Base-by-base conservation (phyloP, 2,888 invertebrate genomes). In the Onthophagus sagittarius region DNA sequence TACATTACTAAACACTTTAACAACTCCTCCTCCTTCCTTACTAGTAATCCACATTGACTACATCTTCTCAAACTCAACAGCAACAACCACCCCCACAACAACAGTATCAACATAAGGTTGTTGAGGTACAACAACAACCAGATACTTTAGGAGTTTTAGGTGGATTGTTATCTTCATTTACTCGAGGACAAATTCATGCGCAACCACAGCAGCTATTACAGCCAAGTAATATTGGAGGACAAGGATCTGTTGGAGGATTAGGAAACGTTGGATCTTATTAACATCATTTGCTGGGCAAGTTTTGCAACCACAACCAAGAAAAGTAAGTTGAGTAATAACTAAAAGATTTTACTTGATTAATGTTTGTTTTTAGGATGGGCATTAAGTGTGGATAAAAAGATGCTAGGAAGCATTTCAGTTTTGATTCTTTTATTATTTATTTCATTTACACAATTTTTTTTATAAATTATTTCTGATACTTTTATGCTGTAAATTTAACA, bases 221-320 rank as follows among this genome's bases (percentile, higher is more conserved):
- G 63, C 74, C 76, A 31, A 74, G 75, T 15, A 74, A 77, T 31
- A 71, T 79, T 7, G 78, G 78, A 6, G 79, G 79, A 14, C 77
- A 82, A 64, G 82, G 81, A 62, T 82, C 83, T 14, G 75, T 83
- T 23, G 84, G 84, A 53, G 83, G 83, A 14, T 76, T 85, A 11
- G 85, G 85, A 15, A 83, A 83, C 75, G 80, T 85, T 74, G 83
- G 84, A 15, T 82, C 83, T 11, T 85, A 69, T 78, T 85, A 67
- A 77, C 79, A 63, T 80, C 79, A 73, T 79, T 84, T 63, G 84
- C 84, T 15, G 82, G 83, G 13, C 78, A 81, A 64, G 76, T 84
- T 9, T 75, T 84, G 13, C 71, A 73, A 6, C 79, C 79, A 71
- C 82, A 77, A 65, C 77, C 76, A n/a, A 79, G 77, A 72, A 72